Base-by-base conservation (phyloP, 2,113 vertebrate genomes). In the Oncorhynchus mykiss region DNA sequence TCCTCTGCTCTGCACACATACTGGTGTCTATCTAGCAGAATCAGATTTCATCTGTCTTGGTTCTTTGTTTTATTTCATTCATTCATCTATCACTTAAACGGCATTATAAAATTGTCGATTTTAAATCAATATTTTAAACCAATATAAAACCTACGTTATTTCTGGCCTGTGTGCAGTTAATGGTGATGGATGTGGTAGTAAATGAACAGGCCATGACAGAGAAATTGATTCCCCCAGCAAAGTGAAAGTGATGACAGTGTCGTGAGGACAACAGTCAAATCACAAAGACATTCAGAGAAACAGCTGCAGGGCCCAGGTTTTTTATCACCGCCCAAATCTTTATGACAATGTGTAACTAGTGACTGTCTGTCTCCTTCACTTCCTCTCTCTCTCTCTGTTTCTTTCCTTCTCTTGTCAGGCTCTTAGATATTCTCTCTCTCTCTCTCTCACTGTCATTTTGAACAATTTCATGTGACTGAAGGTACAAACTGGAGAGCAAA, bases 161-260 rank as follows among this genome's bases (percentile, higher is more conserved):
- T 69, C 18, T 20, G 31, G 16, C 34, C 34, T 24, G 34, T 70
- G 39, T 70, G 68, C 25, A 22, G 39, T 70, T 70, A 70, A 70
- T 49, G 22, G 68, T 49, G 68, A 70, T 70, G n/a, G 39, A 49
- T 70, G 45, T 45, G 39, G 8, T 3, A 13, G 18, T 70, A 22
- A 68, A 70, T 70, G 51, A 70, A 70, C 68, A 25, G 16, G 34
- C 20, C 27, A 16, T 67, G 25, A 34, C 18, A 39, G 27, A 70
- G 11, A 8, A 25, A 70, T 70, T 12, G 45, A 48, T 49, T 70
- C n/a, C 12, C 4, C 45, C 20, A 45, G 45, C 34, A 48, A n/a
- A 49, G 39, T 5, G n/a, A 70, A 18, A 70, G 34, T 49, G 29
- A 70, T 45, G 39, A 48, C 7, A 1, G 22, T 11, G 39, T n/a